These are phyloP conservation scores for Chesias legatella DNA, from an alignment of 2,888 invertebrate species.

Conservation along the genomic window DNA sequence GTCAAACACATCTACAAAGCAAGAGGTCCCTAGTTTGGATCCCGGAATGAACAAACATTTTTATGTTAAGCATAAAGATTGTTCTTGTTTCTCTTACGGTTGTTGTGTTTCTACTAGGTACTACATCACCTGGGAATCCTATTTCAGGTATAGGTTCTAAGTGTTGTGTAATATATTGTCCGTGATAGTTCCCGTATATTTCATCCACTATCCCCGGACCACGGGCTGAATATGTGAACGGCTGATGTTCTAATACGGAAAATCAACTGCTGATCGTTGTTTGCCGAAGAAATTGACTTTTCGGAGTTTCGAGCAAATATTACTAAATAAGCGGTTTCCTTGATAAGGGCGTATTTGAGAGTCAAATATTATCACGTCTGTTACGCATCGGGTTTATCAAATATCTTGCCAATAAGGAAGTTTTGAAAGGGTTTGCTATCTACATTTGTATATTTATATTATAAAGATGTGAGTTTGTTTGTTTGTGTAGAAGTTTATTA, in stretches of 20 bases:
- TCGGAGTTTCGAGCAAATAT: constrained; percentile 33
- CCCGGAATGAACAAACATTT: too few species aligned
- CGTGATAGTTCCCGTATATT: constrained; percentile 28
- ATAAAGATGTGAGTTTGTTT: not conserved
- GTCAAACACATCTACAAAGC: too few species aligned
- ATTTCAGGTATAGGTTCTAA: too few species aligned
- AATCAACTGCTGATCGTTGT: constrained; percentile 68
- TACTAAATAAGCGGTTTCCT: constrained; percentile 30
- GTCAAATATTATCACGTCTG: constrained; percentile 11
- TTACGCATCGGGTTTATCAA: not conserved
- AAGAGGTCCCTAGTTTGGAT: too few species aligned
- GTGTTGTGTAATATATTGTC: too few species aligned
- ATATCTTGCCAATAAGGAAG: not conserved
- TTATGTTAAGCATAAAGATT: too few species aligned
- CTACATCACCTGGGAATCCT: too few species aligned
- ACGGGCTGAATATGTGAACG: constrained; percentile 57
- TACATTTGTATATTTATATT: too few species aligned
- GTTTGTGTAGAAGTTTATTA: not conserved
- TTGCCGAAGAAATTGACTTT: constrained; percentile 47
- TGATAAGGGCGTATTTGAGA: constrained; percentile 15
- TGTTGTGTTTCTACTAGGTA: too few species aligned
- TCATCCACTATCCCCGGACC: constrained; percentile 33
- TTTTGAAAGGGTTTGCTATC: too few species aligned
- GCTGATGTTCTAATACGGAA: constrained; percentile 64
- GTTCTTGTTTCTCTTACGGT: too few species aligned